phyloP scores from a whole-genome alignment of 1,140 invertebrate species.

The Meloidogyne exigua region DNA sequence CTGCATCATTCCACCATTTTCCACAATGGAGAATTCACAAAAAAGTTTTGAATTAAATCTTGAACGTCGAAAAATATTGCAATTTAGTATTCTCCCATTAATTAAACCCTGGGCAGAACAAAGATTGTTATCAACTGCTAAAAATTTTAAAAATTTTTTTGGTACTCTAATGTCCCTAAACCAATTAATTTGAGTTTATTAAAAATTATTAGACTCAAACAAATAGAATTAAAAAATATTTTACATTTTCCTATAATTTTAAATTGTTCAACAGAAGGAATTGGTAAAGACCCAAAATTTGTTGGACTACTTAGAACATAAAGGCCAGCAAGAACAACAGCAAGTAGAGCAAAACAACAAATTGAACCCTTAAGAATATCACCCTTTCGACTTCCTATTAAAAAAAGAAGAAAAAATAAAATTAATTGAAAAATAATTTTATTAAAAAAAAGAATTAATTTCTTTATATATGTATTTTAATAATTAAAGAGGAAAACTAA shows the following conservation, averaged over 20 bases:
- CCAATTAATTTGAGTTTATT: no score
- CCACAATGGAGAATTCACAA: slow-evolving; percentile 7
- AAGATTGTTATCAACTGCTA: not conserved
- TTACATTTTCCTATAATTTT: slow-evolving; percentile 20
- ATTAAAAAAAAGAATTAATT: no score
- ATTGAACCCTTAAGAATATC: slow-evolving; percentile 6
- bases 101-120: slow-evolving; percentile 6
- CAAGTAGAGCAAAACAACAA: slow-evolving; percentile 20
- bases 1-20: not conserved
- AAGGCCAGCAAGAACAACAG: slow-evolving; percentile 9
- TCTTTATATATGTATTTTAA: no score
- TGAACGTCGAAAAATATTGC: slow-evolving; percentile 22
- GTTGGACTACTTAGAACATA: slow-evolving; percentile 17
- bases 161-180: no score
- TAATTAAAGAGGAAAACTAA: no score
- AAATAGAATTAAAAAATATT: not conserved
- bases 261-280: slow-evolving; percentile 13
- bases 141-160: not conserved
- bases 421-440: no score
- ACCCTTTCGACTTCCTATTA: slow-evolving; percentile 11
- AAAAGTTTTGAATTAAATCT: slow-evolving; percentile 8
- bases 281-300: not conserved
- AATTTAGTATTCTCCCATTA: not conserved
- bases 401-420: no score
- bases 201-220: no score